A percentile compares a stretch with the other conserved stretches of the same genome.
Conservation (phyloP, 2,113 vertebrate species). For the Petaurus breviceps region DNA sequence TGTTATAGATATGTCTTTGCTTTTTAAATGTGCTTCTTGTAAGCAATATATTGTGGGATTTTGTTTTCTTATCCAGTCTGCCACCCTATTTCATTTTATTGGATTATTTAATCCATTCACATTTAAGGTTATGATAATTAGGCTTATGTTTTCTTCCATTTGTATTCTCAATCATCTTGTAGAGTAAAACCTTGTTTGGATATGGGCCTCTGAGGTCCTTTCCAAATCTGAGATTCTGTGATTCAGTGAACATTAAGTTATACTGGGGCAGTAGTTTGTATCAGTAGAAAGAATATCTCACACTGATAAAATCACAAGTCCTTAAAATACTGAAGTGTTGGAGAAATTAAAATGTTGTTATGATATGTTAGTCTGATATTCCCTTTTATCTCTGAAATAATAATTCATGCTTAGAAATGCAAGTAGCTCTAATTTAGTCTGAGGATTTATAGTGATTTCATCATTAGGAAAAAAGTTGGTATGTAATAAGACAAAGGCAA, state of each 20-base stretch:
- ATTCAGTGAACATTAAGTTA: background rate
- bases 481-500: background rate
- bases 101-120: background rate
- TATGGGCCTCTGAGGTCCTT: background rate
- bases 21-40: background rate
- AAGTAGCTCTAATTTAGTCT: background rate
- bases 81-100: background rate
- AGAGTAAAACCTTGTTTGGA: background rate
- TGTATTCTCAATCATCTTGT: background rate
- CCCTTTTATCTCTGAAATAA: background rate
- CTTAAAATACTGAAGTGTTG: background rate
- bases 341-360: background rate
- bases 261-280: background rate
- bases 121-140: background rate
- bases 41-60: background rate
- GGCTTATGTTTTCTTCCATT: background rate
- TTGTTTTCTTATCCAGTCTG: background rate
- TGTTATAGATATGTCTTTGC: background rate
- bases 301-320: background rate
- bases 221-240: background rate
- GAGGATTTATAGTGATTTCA: background rate
- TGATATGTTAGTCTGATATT: background rate
- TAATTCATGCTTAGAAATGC: background rate
- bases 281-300: background rate
- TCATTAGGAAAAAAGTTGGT: background rate